A percentile compares a stretch with the other conserved stretches of the same genome.
phyloP scores from a whole-genome alignment of 2,888 invertebrate genomes.

The Dugesia japonica region DNA sequence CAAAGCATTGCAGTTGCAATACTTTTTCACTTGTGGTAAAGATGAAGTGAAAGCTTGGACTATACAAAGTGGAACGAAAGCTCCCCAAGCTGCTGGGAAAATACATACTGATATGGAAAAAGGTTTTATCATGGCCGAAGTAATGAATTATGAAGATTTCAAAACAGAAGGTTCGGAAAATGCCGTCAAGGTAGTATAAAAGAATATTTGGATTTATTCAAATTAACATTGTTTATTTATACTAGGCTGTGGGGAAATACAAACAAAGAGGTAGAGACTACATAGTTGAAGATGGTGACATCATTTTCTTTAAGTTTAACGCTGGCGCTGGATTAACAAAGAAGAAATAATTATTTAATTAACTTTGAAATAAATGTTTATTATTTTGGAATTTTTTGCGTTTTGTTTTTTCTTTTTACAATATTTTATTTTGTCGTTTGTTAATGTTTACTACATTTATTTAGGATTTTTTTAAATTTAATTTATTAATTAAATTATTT shows the following conservation, averaged over 20 bases:
- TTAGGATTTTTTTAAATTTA: no score
- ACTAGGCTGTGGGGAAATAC: constrained; percentile 90
- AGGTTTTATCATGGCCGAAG: constrained; percentile 99
- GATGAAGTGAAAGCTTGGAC: constrained; percentile 99
- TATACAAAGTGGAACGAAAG: constrained; percentile 87
- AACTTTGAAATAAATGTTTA: not conserved
- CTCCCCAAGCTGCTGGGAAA: constrained; percentile 89
- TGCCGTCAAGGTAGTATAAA: constrained; percentile 49
- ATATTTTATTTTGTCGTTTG: no score
- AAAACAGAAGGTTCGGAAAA: constrained; percentile 82
- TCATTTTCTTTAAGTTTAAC: constrained; percentile 98
- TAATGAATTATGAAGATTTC: constrained; percentile 92
- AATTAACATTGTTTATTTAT: not conserved
- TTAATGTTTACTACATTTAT: no score
- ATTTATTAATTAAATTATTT: no score
- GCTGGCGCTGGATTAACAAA: constrained; percentile 79
- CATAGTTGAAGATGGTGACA: constrained; percentile 90
- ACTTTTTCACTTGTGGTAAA: constrained; percentile 89
- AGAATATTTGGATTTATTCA: not conserved
- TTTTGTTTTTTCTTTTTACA: no score
- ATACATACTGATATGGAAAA: constrained; percentile 99
- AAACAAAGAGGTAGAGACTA: constrained; percentile 94
- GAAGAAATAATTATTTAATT: constrained; percentile 39
- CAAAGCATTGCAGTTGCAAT: constrained; percentile 80
- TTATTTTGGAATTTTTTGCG: not conserved